Conservation (phyloP, 2,797 vertebrate genomes). For the Thalassophryne amazonica region DNA sequence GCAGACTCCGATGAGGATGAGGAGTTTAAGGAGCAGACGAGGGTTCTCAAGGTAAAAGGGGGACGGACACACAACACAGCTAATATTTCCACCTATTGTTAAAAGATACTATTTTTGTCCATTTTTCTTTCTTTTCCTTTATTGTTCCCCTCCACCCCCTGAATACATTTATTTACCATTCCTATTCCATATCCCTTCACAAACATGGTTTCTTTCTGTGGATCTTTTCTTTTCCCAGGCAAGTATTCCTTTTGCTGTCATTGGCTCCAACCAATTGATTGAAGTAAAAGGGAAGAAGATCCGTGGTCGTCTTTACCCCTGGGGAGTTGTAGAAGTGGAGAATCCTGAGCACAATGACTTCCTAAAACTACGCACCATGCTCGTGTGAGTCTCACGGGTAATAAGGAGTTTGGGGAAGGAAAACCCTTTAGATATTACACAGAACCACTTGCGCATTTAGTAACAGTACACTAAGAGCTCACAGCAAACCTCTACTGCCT, state of each 20-base stretch:
- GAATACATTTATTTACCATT: constrained; percentile 8
- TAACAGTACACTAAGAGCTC: neutral
- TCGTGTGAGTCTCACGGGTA: constrained; percentile 79
- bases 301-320: constrained; percentile 85
- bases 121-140: neutral
- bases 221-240: constrained; percentile 68
- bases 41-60: constrained; percentile 82
- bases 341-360: constrained; percentile 94
- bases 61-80: neutral
- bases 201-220: neutral
- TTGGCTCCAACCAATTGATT: constrained; percentile 90
- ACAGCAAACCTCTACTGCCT: constrained; percentile 35
- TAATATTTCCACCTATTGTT: too few species aligned
- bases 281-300: constrained; percentile 94
- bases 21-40: constrained; percentile 91
- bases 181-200: neutral
- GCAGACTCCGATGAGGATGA: constrained; percentile 90
- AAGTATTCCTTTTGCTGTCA: constrained; percentile 87
- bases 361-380: constrained; percentile 87
- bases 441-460: neutral
- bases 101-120: neutral
- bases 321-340: constrained; percentile 90
- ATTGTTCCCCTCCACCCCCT: neutral
- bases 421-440: constrained; percentile 2
- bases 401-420: constrained; percentile 18